Base-by-base conservation (phyloP, 2,113 vertebrate species). In the Atractosteus spatula region DNA sequence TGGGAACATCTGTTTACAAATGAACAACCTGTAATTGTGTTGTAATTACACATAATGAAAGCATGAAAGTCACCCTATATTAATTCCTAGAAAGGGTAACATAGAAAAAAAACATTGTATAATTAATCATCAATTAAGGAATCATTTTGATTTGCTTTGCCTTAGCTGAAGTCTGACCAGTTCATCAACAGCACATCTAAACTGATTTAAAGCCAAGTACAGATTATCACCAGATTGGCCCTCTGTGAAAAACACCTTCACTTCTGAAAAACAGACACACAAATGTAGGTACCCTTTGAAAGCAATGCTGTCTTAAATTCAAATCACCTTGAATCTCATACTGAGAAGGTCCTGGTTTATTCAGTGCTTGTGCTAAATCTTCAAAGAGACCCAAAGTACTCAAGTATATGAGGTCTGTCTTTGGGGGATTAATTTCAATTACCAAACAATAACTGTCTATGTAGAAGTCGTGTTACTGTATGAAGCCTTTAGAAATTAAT, bases 251-350 rank as follows among this genome's bases (percentile, higher is more conserved):
- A 82, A 74, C 74, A 74, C 61, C 71, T 68, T 71, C 62, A 65
- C 76, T 78, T 74, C 51, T 66, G 56, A 64, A 77, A 72, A 65
- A 64, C 66, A 70, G 71, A 59, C 44, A 57, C 56, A 69, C 75
- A 82, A 81, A 83, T 74, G 76, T 80, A 85, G 83, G 85, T 85
- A 83, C 78, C 82, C 81, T 83, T 82, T 79, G 70, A 74, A 81
- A 85, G 83, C 80, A 80, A 81, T 71, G 71, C 78, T 81, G 78
- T 80, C 71, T 66, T 76, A 78, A 75, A 75, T 75, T 72, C 71
- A 65, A 68, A 78, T 73, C 76, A 75, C 77, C 74, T 63, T 63
- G 51, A 78, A 82, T 75, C 61, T 75, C 71, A 68, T 72, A 29
- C 42, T 70, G 75, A 55, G 74, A 61, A 55, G 73, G 62, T 51